phyloP scores from a whole-genome alignment of 2,113 vertebrate species.

The Myotis brandtii region DNA sequence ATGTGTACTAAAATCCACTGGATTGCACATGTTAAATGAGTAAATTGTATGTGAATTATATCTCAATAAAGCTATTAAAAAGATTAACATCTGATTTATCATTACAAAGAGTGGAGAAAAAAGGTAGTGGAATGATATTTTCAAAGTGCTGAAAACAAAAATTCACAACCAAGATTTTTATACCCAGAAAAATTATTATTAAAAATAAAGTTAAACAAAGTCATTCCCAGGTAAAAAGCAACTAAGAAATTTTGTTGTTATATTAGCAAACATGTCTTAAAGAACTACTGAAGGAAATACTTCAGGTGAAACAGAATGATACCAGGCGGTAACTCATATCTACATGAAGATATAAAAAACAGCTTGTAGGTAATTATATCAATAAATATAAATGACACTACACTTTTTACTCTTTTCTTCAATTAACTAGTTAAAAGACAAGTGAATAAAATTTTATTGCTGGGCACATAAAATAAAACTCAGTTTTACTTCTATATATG shows the following conservation, averaged over 20 bases:
- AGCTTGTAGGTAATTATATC: not conserved
- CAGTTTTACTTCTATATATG: not conserved
- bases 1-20: not conserved
- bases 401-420: not conserved
- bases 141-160: not conserved
- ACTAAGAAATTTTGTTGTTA: not conserved
- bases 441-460: not conserved
- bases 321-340: not conserved
- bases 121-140: not conserved
- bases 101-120: not conserved
- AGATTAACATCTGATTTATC: not conserved
- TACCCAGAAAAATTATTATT: not conserved
- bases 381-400: not conserved
- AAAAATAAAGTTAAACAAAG: not conserved
- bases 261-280: not conserved
- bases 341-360: not conserved
- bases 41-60: not conserved
- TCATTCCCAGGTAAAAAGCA: not conserved
- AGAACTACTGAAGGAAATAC: not conserved
- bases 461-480: not conserved
- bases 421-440: not conserved
- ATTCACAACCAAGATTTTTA: constrained; percentile 41
- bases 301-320: not conserved
- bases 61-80: not conserved
- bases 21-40: not conserved